phyloP scores from a whole-genome alignment of 2,113 vertebrate species.

The Cairina moschata region DNA sequence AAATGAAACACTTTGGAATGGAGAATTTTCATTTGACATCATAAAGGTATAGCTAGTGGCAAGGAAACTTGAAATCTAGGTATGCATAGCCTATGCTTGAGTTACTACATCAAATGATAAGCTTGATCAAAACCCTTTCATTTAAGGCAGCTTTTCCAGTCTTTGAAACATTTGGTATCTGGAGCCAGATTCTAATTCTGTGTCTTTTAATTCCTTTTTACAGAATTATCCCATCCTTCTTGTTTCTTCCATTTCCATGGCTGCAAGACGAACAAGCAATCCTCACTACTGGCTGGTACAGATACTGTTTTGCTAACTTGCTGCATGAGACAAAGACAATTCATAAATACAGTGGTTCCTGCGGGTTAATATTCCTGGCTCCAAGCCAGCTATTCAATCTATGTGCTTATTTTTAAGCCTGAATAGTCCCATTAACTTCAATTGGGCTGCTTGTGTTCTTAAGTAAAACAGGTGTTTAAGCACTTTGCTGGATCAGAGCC shows the following conservation, averaged over 20 bases:
- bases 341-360: not conserved
- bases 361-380: constrained; percentile 44
- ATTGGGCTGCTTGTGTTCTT: constrained; percentile 21
- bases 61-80: not conserved
- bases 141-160: not conserved
- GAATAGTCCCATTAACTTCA: constrained; percentile 56
- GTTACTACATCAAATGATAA: not conserved
- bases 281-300: not conserved
- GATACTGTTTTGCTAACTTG: not conserved
- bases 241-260: not conserved
- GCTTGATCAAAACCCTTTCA: not conserved
- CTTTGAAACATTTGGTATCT: not conserved
- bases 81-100: not conserved
- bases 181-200: not conserved
- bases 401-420: constrained; percentile 48
- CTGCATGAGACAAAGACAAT: not conserved
- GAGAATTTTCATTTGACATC: not conserved
- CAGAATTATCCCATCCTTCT: not conserved
- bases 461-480: constrained; percentile 60
- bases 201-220: not conserved
- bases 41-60: not conserved
- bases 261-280: not conserved
- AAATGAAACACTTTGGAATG: rapidly evolving
- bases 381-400: constrained; percentile 28
- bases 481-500: constrained; percentile 52